phyloP scores from a whole-genome alignment of 2,113 vertebrate genomes.

The Caranx melampygus region DNA sequence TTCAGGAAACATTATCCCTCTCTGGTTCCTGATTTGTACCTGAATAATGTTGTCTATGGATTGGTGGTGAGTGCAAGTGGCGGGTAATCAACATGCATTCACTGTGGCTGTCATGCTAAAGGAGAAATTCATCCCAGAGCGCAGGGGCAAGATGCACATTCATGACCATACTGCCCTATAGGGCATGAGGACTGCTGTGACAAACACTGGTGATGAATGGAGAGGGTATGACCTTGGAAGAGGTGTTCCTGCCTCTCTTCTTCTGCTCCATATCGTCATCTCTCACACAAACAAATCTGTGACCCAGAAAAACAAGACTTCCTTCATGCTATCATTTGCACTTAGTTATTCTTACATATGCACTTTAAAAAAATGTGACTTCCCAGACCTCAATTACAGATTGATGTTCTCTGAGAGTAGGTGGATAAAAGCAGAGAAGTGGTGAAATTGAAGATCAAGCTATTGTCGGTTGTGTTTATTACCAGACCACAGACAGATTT shows the following conservation, averaged over 20 bases:
- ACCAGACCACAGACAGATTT: slow-evolving; percentile 45
- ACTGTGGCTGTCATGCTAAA: slow-evolving; percentile 37
- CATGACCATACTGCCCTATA: slow-evolving; percentile 17
- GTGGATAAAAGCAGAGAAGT: slow-evolving; percentile 17
- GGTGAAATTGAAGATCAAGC: slow-evolving; percentile 35
- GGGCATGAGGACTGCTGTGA: slow-evolving; percentile 25
- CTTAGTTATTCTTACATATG: slow-evolving; percentile 1
- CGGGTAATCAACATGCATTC: slow-evolving; percentile 56
- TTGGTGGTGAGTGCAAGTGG: slow-evolving; percentile 30
- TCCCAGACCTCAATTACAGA: slow-evolving; percentile 54
- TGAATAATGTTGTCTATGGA: slow-evolving; percentile 53
- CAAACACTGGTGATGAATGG: slow-evolving; percentile 53
- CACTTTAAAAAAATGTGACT: slow-evolving; percentile 41
- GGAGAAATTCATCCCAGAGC: slow-evolving; percentile 34
- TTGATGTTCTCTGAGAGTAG: background rate
- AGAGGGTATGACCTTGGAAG: slow-evolving; percentile 52
- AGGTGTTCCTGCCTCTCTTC: slow-evolving; percentile 30
- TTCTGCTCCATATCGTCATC: slow-evolving; percentile 5
- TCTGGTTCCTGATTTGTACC: slow-evolving; percentile 52
- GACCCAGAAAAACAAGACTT: background rate
- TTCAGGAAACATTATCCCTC: slow-evolving; percentile 68
- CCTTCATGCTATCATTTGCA: background rate
- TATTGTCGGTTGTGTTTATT: slow-evolving; percentile 57
- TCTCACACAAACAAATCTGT: background rate
- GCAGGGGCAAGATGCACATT: slow-evolving; percentile 26